Evolutionary conservation across 2,113 vertebrate genomes (phyloP), one percentile per base, ranked within the genome.

Genomic region (Lamprologus speciosus): DNA sequence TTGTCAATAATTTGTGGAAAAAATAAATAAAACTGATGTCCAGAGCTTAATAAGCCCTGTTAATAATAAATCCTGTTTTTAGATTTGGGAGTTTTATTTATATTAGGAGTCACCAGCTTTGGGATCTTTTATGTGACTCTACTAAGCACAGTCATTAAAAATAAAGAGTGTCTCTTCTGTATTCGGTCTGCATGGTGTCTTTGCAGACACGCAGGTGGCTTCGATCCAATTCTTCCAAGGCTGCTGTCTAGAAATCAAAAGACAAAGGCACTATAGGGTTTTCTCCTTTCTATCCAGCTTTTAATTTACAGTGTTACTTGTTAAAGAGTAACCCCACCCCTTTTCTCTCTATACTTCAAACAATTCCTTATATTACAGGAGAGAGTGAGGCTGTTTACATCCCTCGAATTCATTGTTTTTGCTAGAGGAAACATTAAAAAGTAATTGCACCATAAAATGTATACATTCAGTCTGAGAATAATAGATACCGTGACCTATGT

Each of bases 191-290:
- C 65, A 51, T 7, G 17, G 79, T 28, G 58, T 82, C 53, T 88
- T 78, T 80, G n/a, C 55, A 75, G 81, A 35, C 21, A 9, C 26
- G 85, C 93, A 95, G 92, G 92, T 94, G 94, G 87, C 87, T 93
- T 65, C 85, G 73, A 17, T 90, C 84, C 91, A 73, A 33, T 81
- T 82, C 87, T 23, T 57, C 80, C 33, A 35, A 55, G 68, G 57
- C 78, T 50, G 58, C 83, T 54, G 81, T 87, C 88, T 83, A 45
- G 4, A 12, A 89, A 80, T 65, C 81, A 84, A 51, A 84, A 81
- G 81, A 95, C 89, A 94, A 92, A 90, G 84, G 26, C 88, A 68
- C 81, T 54, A 21, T n/a, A 45, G 83, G 87, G 80, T 80, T 90
- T 60, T 82, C 65, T 85, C 28, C 57, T 89, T 85, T 88, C 89